Base-by-base conservation (phyloP, 1,140 invertebrate species). In the Tetramorium parvispinum region DNA sequence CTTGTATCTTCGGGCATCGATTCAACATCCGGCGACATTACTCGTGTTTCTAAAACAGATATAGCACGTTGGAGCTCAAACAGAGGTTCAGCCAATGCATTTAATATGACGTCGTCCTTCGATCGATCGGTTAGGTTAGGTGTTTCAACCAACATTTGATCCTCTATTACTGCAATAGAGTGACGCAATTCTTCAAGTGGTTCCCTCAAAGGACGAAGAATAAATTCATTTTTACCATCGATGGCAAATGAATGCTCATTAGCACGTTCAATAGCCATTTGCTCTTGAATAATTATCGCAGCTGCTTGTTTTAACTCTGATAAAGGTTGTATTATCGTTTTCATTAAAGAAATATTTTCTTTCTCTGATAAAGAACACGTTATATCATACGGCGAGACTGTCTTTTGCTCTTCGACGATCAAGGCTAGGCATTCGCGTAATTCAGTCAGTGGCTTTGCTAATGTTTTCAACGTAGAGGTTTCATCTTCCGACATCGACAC, bases 361-460 rank as follows among this genome's bases (percentile, higher is more conserved):
- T 68, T 88, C 3, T 89, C 85, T 0, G 81, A 76, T 7, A 91
- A 51, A 2, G 66, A 16, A 3, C 46, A 0, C 0, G 87, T 91
- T 27, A 95, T 94, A 59, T 96, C 96, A 7, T 88, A 88, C 24
- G 85, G 91, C 93, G 95, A 95, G 63, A 96, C 57, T 3, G 92
- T 91, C 68, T 90, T 88, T 32, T 90, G 76, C 76, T 94, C 93
- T 86, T 96, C 94, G 2, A 94, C 88, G 32, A 96, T 93, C 66
- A 96, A 86, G n/a, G 96, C 91, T 57, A 96, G 92, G 85, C 95
- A 96, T 86, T 95, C 96, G 87, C 95, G 95, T 59, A 97, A 92
- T 91, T 95, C 95, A 89, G 95, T 94, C 8, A 96, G 91, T 27
- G 95, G 95, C 61, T 94, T 93, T 18, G 96, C 96, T 43, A 96